A percentile compares a stretch with the other conserved stretches of the same genome.
Conservation (phyloP, 2,797 vertebrate genomes). For the Coregonus suidteri region DNA sequence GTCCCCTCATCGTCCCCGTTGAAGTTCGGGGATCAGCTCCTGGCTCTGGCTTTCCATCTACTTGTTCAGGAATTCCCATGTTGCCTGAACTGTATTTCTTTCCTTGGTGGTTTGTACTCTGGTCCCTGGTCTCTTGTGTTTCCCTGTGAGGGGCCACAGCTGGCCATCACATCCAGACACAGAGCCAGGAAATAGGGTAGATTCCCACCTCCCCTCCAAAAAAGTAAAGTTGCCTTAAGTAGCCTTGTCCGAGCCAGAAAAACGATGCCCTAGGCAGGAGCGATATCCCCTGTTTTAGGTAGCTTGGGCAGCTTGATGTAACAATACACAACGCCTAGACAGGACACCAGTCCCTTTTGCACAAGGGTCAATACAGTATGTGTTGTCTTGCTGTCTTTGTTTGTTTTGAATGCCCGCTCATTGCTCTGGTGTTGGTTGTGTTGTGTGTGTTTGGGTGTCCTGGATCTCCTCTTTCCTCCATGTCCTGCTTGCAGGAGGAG, state of each 20-base stretch:
- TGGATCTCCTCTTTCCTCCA: not conserved
- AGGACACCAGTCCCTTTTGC: too few relatives aligned
- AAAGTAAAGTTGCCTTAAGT: too few relatives aligned
- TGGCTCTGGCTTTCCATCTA: slow-evolving; percentile 7
- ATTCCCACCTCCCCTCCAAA: too few relatives aligned
- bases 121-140: slow-evolving; percentile 2
- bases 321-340: too few relatives aligned
- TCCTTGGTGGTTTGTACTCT: not conserved
- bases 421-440: too few relatives aligned
- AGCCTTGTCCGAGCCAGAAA: not conserved
- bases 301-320: too few relatives aligned
- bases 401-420: too few relatives aligned
- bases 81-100: slow-evolving; percentile 2
- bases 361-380: too few relatives aligned
- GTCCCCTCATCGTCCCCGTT: too few relatives aligned
- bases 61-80: not conserved
- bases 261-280: too few relatives aligned
- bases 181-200: not conserved
- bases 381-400: too few relatives aligned
- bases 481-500: not conserved
- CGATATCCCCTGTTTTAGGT: too few relatives aligned
- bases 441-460: not conserved
- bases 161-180: slow-evolving; percentile 34
- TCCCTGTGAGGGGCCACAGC: slow-evolving; percentile 35
- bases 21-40: not conserved